phyloP scores from a whole-genome alignment of 2,797 vertebrate genomes.

The Odontamblyopus rebecca region DNA sequence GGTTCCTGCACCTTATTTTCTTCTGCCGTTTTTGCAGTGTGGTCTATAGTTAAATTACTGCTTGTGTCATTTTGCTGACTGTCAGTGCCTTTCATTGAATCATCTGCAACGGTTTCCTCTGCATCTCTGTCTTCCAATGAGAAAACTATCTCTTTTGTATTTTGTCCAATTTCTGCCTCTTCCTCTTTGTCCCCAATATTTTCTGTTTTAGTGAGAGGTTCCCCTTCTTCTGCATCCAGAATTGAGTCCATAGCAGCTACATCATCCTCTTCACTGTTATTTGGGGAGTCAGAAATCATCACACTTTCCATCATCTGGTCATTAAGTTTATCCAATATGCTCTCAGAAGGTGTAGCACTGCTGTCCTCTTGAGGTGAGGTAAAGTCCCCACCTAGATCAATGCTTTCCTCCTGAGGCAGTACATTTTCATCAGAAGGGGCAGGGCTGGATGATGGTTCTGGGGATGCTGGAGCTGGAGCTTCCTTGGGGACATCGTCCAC shows the following conservation, averaged over 20 bases:
- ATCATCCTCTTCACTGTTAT: conserved; percentile 93
- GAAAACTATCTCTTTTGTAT: conserved; percentile 62
- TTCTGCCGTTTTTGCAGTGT: conserved; percentile 30
- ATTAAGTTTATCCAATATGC: conserved; percentile 87
- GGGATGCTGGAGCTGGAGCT: conserved; percentile 9
- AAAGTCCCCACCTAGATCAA: conserved; percentile 86
- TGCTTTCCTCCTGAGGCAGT: conserved; percentile 86
- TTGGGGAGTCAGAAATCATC: conserved; percentile 95
- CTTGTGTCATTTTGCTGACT: conserved; percentile 8
- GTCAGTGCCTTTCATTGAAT: conserved; percentile 26
- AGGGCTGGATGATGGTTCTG: conserved; percentile 17
- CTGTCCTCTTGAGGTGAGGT: conserved; percentile 84
- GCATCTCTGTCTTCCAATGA: conserved; percentile 52
- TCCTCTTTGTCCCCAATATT: conserved; percentile 10
- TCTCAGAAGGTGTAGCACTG: conserved; percentile 75
- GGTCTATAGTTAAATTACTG: conserved; percentile 27
- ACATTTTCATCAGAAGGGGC: conserved; percentile 56
- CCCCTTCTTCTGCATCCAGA: conserved; percentile 64
- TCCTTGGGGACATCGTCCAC: conserved; percentile 53
- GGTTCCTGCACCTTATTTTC: conserved; percentile 31
- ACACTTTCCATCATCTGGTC: conserved; percentile 99
- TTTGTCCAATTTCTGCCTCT: conserved; percentile 41
- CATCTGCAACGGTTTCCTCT: conserved; percentile 51
- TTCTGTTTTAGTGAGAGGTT: conserved; percentile 16
- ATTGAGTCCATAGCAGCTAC: conserved; percentile 84